phyloP scores from a whole-genome alignment of 2,888 invertebrate genomes.

The Drosophila helvetica region DNA sequence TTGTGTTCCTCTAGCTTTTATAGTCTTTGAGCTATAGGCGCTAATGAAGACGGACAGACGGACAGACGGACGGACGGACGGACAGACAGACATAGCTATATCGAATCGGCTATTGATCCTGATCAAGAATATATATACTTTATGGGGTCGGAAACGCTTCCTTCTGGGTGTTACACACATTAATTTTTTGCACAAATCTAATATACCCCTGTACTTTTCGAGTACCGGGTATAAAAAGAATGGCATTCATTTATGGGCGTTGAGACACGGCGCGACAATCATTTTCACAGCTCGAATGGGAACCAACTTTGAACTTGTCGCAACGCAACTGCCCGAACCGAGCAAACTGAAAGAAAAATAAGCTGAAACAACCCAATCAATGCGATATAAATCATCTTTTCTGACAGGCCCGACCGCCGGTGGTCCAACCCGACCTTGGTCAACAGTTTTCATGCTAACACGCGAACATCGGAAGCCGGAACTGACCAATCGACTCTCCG shows the following conservation, averaged over 20 bases:
- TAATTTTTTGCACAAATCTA: no score
- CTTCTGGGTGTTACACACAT: no score
- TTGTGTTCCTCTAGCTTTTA: no score
- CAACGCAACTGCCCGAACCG: slow-evolving; percentile 9
- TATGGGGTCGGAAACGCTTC: no score
- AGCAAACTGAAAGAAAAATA: not conserved
- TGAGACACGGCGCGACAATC: not conserved
- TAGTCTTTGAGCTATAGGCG: no score
- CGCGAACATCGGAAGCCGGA: slow-evolving; percentile 60
- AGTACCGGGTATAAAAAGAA: no score
- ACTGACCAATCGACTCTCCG: slow-evolving; percentile 24
- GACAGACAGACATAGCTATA: no score
- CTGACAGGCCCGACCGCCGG: slow-evolving; percentile 16
- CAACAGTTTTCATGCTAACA: slow-evolving; percentile 60
- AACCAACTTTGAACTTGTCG: not conserved
- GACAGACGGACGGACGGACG: no score
- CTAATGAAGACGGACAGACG: no score
- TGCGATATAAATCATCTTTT: slow-evolving; percentile 59
- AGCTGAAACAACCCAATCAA: slow-evolving; percentile 47
- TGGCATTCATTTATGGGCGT: slow-evolving; percentile 24
- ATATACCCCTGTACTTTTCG: no score
- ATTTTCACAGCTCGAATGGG: not conserved
- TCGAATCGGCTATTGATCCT: no score
- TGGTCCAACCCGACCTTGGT: slow-evolving; percentile 43
- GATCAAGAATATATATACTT: no score